These are phyloP conservation scores for Sminthopsis crassicaudata DNA, from an alignment of 2,113 vertebrate species.

Conservation along the genomic window DNA sequence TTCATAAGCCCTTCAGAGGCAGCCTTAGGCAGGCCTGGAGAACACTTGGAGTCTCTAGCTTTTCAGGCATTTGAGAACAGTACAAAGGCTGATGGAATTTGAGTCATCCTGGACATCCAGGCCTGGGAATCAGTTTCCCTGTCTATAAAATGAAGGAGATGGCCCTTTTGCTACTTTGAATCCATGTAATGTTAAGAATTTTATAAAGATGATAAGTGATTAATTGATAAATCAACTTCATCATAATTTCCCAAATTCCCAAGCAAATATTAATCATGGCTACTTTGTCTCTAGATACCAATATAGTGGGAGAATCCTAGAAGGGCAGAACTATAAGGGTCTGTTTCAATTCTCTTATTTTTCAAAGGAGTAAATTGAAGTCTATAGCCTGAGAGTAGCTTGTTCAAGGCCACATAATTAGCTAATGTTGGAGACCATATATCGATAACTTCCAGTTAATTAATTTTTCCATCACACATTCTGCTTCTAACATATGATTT, in stretches of 20 bases:
- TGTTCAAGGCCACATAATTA: background rate
- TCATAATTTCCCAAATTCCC: background rate
- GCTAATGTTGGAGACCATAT: background rate
- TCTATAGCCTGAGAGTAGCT: rapidly evolving
- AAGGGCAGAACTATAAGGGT: background rate
- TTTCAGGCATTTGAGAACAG: background rate
- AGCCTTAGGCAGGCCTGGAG: background rate
- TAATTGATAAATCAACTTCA: background rate
- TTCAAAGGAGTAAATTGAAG: background rate
- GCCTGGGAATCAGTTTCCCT: background rate
- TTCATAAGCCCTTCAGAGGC: background rate
- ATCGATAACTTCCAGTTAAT: background rate
- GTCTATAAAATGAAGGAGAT: background rate
- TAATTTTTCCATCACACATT: background rate
- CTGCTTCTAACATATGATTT: background rate
- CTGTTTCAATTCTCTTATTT: background rate
- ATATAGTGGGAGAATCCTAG: background rate
- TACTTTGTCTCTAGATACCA: background rate
- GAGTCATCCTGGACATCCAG: background rate
- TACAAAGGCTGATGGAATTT: background rate
- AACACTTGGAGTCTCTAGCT: background rate
- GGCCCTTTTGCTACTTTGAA: background rate
- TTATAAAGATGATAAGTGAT: background rate
- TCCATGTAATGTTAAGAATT: background rate
- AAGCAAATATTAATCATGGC: background rate